These are phyloP conservation scores for Hippocampus comes DNA, from an alignment of 2,113 vertebrate species.

Conservation along the genomic window DNA sequence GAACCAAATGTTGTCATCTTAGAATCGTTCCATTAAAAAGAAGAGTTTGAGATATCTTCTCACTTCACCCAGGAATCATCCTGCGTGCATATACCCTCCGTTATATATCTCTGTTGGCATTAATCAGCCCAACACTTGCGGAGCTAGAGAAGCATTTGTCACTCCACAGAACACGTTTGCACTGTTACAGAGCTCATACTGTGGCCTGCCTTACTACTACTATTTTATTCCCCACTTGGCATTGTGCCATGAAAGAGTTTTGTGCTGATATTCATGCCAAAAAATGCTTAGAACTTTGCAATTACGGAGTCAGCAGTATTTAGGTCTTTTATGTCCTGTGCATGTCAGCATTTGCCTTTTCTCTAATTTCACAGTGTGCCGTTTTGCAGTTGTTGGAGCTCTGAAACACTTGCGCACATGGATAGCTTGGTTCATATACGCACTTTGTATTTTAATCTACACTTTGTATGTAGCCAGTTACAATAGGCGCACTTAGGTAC, in stretches of 20 bases:
- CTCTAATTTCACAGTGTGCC: not conserved
- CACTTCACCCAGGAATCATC: not conserved
- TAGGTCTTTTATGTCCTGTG: not conserved
- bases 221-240: not conserved
- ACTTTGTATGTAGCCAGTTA: too few species aligned
- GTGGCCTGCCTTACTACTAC: not conserved
- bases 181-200: not conserved
- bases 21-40: not conserved
- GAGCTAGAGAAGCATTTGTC: not conserved
- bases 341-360: not conserved
- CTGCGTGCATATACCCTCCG: not conserved
- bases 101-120: not conserved
- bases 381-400: not conserved
- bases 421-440: too few species aligned
- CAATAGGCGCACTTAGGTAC: too few species aligned
- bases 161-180: slow-evolving; percentile 1
- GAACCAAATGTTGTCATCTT: not conserved
- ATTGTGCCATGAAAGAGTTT: slow-evolving; percentile 7
- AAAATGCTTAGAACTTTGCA: not conserved
- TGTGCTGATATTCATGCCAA: slow-evolving; percentile 4
- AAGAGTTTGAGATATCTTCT: not conserved
- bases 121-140: not conserved
- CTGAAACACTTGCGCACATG: not conserved
- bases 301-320: not conserved
- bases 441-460: too few species aligned